These are phyloP conservation scores for Bradysia coprophila DNA, from an alignment of 1,140 invertebrate genomes.

Conservation along the genomic window DNA sequence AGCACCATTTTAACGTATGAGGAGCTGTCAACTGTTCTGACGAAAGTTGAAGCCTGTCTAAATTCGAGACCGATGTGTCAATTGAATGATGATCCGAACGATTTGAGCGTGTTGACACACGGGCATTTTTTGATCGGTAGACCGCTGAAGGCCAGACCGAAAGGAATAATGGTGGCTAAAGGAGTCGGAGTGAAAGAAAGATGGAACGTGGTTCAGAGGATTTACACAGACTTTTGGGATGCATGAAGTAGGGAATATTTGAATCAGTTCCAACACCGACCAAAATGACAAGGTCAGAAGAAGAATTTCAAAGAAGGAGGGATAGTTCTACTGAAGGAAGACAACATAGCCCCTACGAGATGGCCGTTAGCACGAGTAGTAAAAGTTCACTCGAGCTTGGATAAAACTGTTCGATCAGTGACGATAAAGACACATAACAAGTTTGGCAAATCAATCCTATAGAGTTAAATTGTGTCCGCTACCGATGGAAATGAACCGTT, in stretches of 20 bases:
- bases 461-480: conserved; percentile 6
- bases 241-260: conserved; percentile 16
- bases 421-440: conserved; percentile 11
- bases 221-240: conserved; percentile 11
- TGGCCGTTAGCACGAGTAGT: conserved; percentile 19
- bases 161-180: background rate
- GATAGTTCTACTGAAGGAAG: conserved; percentile 16
- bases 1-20: conserved; percentile 8
- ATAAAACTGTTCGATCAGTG: conserved; percentile 19
- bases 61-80: conserved; percentile 9
- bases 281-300: conserved; percentile 9
- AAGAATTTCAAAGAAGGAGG: background rate
- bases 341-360: conserved; percentile 14
- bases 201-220: background rate
- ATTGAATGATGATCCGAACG: conserved; percentile 6
- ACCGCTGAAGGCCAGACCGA: conserved; percentile 5
- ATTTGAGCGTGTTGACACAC: conserved; percentile 9
- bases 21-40: conserved; percentile 11
- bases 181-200: background rate
- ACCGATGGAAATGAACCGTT: conserved; percentile 2
- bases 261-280: conserved; percentile 9
- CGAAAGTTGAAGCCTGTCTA: conserved; percentile 11
- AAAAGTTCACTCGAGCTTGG: conserved; percentile 15
- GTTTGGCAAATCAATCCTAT: conserved; percentile 8
- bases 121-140: conserved; percentile 9